phyloP scores from a whole-genome alignment of 2,888 invertebrate genomes.

The Drosophila tanythrix region DNA sequence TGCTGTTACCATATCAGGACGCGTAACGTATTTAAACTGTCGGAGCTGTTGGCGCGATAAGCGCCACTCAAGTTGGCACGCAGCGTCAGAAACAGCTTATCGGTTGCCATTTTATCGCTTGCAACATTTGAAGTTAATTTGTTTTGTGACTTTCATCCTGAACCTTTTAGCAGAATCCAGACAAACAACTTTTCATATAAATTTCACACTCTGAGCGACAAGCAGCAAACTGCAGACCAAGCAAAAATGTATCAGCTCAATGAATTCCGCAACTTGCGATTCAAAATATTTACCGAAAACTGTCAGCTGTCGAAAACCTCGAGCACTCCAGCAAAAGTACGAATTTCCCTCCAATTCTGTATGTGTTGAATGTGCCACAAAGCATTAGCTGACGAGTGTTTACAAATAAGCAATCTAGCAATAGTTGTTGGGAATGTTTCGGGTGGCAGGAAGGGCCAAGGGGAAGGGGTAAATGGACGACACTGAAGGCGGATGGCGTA shows the following conservation, averaged over 20 bases:
- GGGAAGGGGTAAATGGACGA: background rate
- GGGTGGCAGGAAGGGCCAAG: background rate
- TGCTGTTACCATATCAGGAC: slow-evolving; percentile 28
- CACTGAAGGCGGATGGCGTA: slow-evolving; percentile 9
- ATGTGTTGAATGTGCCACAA: slow-evolving; percentile 22
- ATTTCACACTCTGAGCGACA: slow-evolving; percentile 67
- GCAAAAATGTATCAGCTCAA: slow-evolving; percentile 64
- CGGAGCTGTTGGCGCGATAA: slow-evolving; percentile 59
- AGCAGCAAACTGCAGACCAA: slow-evolving; percentile 20
- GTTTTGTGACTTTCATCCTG: slow-evolving; percentile 68
- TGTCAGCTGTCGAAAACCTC: slow-evolving; percentile 36
- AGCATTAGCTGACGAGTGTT: slow-evolving; percentile 66
- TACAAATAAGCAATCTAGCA: slow-evolving; percentile 68
- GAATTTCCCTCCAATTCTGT: slow-evolving; percentile 6
- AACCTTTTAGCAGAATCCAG: slow-evolving; percentile 3
- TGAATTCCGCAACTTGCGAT: slow-evolving; percentile 73
- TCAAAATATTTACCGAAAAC: slow-evolving; percentile 70
- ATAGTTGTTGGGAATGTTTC: slow-evolving; percentile 3
- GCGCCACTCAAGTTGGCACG: slow-evolving; percentile 57
- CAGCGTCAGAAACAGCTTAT: slow-evolving; percentile 56
- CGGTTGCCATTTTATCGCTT: slow-evolving; percentile 46
- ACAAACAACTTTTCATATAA: slow-evolving; percentile 71
- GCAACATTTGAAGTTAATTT: slow-evolving; percentile 69
- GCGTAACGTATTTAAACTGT: slow-evolving; percentile 47
- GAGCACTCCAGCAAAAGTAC: slow-evolving; percentile 25